These are phyloP conservation scores for Macaria notata DNA, from an alignment of 2,888 invertebrate species.

Conservation along the genomic window DNA sequence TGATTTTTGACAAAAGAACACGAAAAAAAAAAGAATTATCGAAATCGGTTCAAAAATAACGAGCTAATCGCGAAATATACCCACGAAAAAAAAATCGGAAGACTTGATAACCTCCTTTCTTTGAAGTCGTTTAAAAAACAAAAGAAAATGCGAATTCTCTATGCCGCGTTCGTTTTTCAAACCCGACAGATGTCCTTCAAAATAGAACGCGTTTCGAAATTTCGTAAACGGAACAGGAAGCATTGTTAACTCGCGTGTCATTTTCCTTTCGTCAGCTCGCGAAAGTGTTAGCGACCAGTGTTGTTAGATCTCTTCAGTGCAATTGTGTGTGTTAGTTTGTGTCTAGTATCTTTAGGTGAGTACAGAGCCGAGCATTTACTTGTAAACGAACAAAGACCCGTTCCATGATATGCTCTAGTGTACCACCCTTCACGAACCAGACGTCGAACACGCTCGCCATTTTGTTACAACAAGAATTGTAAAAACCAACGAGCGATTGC, in stretches of 20 bases:
- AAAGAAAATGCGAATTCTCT: slow-evolving; percentile 8
- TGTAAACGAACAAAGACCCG: too few species aligned
- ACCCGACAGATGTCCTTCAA: slow-evolving; percentile 18
- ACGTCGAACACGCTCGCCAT: too few species aligned
- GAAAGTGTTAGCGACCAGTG: slow-evolving; percentile 44
- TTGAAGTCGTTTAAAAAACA: slow-evolving; percentile 4
- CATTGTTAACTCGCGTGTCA: slow-evolving; percentile 48
- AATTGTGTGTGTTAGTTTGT: slow-evolving; percentile 16
- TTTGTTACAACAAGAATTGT: too few species aligned
- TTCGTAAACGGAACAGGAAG: slow-evolving; percentile 52
- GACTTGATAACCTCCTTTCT: too few species aligned
- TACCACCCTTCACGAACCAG: too few species aligned
- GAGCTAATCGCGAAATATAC: too few species aligned
- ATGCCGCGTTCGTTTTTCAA: slow-evolving; percentile 20
- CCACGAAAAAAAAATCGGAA: too few species aligned
- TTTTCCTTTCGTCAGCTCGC: slow-evolving; percentile 50
- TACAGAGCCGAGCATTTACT: too few species aligned
- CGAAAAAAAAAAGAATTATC: background rate
- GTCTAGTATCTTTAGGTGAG: slow-evolving; percentile 16
- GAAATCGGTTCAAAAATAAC: too few species aligned
- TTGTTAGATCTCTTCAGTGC: slow-evolving; percentile 34
- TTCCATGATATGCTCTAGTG: too few species aligned
- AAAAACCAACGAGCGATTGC: too few species aligned
- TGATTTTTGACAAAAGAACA: slow-evolving; percentile 25
- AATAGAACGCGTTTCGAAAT: slow-evolving; percentile 33